These are phyloP conservation scores for Dromococcyx pavoninus DNA, from an alignment of 2,797 vertebrate species.

Conservation along the genomic window DNA sequence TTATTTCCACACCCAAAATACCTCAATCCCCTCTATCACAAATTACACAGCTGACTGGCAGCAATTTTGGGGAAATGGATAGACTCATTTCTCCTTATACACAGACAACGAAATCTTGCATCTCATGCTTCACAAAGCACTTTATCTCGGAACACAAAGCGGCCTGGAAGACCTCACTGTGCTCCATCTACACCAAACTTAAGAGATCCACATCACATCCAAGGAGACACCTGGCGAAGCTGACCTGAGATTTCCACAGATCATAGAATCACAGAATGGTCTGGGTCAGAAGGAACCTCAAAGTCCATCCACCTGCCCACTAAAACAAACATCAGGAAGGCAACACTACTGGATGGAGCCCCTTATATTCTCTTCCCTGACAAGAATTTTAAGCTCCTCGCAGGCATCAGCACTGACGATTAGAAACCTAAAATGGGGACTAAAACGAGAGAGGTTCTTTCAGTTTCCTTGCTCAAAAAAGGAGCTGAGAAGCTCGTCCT, in stretches of 20 bases:
- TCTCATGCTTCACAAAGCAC: neutral
- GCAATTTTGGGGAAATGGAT: neutral
- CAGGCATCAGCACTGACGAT: neutral
- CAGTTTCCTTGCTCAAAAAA: neutral
- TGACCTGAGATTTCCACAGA: neutral
- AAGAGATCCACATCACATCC: neutral
- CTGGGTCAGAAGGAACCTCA: neutral
- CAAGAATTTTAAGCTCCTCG: neutral
- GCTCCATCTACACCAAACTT: neutral
- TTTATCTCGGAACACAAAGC: neutral
- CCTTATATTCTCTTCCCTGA: neutral
- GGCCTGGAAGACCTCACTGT: neutral
- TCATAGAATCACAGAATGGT: neutral
- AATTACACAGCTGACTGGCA: constrained; percentile 18
- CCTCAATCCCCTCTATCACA: neutral
- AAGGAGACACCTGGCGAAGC: neutral
- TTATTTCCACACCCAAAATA: constrained; percentile 38
- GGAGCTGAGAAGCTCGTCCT: constrained; percentile 39
- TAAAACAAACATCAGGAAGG: neutral
- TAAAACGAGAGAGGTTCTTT: neutral
- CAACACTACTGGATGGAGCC: neutral
- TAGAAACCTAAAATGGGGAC: constrained; percentile 47
- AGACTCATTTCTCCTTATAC: neutral
- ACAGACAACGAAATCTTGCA: neutral
- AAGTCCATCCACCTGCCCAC: neutral